Evolutionary conservation across 2,888 invertebrate species (phyloP).

Genomic region (Prosopocoilus inquinatus): DNA sequence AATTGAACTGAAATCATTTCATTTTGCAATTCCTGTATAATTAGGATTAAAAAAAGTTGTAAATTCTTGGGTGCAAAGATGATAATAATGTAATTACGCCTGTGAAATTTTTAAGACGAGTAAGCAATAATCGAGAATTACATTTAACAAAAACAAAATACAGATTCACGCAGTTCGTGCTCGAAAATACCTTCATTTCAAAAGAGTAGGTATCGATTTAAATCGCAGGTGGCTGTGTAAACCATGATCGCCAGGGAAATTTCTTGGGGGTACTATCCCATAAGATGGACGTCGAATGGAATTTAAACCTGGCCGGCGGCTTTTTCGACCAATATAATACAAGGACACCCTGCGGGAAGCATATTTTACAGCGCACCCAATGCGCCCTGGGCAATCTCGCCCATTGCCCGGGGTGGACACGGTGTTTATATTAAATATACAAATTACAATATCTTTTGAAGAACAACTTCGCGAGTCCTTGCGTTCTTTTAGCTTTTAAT

Average conservation of each 20-base stretch:
- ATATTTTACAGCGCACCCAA: slow-evolving; percentile 49
- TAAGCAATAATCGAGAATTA: no score
- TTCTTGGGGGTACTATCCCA: slow-evolving; percentile 33
- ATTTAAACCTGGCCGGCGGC: slow-evolving; percentile 41
- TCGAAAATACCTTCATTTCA: no score
- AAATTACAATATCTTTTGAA: slow-evolving; percentile 33
- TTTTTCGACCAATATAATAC: slow-evolving; percentile 42
- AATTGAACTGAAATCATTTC: no score
- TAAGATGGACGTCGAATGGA: slow-evolving; percentile 38
- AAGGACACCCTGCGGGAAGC: slow-evolving; percentile 44
- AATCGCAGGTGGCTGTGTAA: slow-evolving; percentile 2
- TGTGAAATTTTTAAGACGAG: no score
- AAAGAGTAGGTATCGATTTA: slow-evolving; percentile 1
- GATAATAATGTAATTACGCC: no score
- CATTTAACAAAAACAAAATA: no score
- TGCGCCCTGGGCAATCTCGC: slow-evolving; percentile 41
- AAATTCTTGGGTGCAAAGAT: no score
- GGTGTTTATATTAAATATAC: slow-evolving; percentile 47
- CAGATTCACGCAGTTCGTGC: no score
- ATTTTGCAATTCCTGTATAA: no score
- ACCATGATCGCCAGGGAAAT: slow-evolving; percentile 24
- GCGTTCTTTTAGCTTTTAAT: background rate
- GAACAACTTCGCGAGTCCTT: slow-evolving; percentile 2
- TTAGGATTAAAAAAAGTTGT: no score
- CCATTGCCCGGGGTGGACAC: slow-evolving; percentile 46